These are phyloP conservation scores for Podarcis lilfordi DNA, from an alignment of 2,797 vertebrate genomes.

Conservation along the genomic window DNA sequence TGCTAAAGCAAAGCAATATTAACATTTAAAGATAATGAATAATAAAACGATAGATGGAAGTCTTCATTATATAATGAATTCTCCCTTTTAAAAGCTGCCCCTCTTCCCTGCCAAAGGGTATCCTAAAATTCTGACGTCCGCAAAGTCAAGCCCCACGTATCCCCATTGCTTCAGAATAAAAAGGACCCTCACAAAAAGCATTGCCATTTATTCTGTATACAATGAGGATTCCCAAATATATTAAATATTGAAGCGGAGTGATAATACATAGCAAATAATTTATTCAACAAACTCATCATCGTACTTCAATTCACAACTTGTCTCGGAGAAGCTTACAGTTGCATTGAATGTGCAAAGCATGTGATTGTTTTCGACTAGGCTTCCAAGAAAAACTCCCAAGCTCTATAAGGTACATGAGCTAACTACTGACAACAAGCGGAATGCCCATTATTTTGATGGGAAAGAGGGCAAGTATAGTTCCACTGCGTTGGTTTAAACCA, in stretches of 20 bases:
- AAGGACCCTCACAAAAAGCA: neutral
- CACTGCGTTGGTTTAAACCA: no score
- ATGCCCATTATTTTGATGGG: neutral
- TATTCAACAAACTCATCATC: neutral
- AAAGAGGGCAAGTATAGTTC: neutral
- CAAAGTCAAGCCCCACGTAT: neutral
- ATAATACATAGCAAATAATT: slow-evolving; percentile 3
- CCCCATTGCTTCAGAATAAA: neutral
- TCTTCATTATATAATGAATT: slow-evolving; percentile 15
- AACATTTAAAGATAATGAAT: slow-evolving; percentile 30
- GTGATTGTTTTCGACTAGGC: neutral
- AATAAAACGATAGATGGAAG: slow-evolving; percentile 14
- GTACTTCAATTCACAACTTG: neutral
- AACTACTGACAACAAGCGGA: neutral
- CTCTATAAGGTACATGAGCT: neutral
- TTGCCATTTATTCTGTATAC: neutral
- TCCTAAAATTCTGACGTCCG: neutral
- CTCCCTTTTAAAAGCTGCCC: neutral
- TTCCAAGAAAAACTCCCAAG: neutral
- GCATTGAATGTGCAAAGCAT: neutral
- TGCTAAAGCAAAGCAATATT: slow-evolving; percentile 19
- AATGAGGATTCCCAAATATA: neutral
- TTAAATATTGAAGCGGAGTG: slow-evolving; percentile 4
- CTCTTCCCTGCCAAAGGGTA: neutral
- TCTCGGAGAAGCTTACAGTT: neutral